Conservation (phyloP, 2,797 vertebrate genomes). For the Alca torda region DNA sequence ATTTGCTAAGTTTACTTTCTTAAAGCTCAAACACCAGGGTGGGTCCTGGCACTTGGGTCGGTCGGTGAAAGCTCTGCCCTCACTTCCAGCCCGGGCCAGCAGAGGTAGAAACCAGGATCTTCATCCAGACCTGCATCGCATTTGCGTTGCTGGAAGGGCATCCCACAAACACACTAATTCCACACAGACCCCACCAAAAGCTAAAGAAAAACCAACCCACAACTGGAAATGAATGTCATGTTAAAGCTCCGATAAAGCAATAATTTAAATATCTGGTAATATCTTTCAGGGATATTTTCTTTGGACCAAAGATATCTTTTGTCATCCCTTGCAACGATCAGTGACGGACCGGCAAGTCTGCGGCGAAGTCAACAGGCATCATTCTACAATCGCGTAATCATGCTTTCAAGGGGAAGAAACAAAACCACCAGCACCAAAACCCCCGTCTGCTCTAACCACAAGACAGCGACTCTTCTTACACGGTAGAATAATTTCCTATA, state of each 20-base stretch:
- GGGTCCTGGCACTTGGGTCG: neutral
- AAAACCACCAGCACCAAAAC: neutral
- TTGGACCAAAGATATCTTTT: constrained; percentile 83
- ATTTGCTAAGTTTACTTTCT: neutral
- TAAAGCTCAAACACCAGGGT: neutral
- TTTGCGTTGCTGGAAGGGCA: neutral
- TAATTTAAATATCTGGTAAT: constrained; percentile 19
- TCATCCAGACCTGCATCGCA: neutral
- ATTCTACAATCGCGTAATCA: neutral
- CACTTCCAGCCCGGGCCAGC: neutral
- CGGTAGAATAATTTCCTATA: neutral
- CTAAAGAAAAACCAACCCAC: neutral
- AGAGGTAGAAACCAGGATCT: neutral
- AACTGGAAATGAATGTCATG: neutral
- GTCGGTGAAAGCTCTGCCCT: neutral
- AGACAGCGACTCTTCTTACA: neutral
- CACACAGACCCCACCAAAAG: neutral
- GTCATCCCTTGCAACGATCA: constrained; percentile 80
- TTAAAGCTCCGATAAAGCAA: neutral
- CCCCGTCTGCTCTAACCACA: neutral
- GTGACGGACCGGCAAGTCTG: constrained; percentile 37
- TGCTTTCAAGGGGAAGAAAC: neutral
- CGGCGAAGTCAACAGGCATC: neutral
- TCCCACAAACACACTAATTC: neutral
- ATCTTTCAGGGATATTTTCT: constrained; percentile 83